Percentiles rank a stretch among this genome's conserved stretches.
phyloP scores from a whole-genome alignment of 2,888 invertebrate species.

The Cataglyphis altisquamis region DNA sequence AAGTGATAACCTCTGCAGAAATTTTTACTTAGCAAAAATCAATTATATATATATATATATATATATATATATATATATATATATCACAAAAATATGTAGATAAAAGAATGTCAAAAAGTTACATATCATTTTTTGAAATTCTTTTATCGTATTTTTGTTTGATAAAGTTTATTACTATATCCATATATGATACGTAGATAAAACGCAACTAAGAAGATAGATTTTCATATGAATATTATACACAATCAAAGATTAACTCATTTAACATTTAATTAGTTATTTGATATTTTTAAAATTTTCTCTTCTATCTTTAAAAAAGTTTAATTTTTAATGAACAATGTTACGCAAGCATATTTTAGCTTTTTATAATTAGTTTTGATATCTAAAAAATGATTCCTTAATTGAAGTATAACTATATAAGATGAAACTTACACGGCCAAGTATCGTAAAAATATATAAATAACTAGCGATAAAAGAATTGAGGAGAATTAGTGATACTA shows the following conservation, averaged over 20 bases:
- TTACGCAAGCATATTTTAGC: not conserved
- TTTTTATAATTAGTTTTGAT: not conserved
- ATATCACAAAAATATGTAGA: not conserved
- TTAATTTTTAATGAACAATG: not conserved
- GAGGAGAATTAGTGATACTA: not conserved
- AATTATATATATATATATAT: not conserved
- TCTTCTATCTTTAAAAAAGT: not conserved
- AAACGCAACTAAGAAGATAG: not conserved
- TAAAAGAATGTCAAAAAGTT: not conserved
- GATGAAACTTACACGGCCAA: not conserved
- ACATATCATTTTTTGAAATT: no score
- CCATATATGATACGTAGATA: not conserved
- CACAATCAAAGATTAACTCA: not conserved
- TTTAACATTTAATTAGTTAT: slow-evolving; percentile 1
- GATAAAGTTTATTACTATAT: no score
- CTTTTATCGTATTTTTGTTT: no score
- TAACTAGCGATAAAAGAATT: not conserved
- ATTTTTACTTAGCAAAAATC: not conserved
- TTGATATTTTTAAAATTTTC: not conserved
- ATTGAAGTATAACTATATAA: not conserved
- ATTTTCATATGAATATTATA: not conserved
- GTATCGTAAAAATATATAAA: not conserved
- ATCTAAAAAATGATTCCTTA: not conserved
- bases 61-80: not conserved
- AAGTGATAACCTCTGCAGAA: slow-evolving; percentile 14